Evolutionary conservation across 2,113 vertebrate species (phyloP).

Genomic region (Acanthisitta chloris): DNA sequence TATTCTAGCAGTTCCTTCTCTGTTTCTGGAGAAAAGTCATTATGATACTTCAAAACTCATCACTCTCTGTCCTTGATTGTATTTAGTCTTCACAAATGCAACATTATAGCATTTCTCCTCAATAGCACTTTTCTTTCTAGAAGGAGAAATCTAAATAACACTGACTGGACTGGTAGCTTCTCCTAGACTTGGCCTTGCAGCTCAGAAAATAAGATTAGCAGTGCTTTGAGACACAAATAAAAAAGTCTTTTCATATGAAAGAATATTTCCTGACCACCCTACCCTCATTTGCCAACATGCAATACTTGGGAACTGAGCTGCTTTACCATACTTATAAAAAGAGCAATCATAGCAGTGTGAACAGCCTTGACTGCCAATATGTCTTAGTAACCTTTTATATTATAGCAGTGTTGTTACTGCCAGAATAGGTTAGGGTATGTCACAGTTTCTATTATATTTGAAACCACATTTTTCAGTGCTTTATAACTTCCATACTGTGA

Average conservation of each 20-base stretch:
- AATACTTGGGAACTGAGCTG: neutral
- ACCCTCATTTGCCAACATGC: neutral
- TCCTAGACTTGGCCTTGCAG: neutral
- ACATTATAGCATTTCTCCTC: neutral
- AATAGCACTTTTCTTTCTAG: neutral
- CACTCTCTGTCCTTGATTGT: neutral
- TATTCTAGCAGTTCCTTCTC: neutral
- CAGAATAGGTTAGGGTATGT: constrained; percentile 47
- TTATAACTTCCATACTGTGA: constrained; percentile 30
- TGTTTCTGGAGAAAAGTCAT: neutral
- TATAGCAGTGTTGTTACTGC: constrained; percentile 3
- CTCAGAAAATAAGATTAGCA: neutral
- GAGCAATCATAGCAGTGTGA: constrained; percentile 10
- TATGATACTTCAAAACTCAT: neutral
- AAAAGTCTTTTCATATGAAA: neutral
- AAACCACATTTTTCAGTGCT: constrained; percentile 34
- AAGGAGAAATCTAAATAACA: neutral
- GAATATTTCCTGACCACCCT: neutral
- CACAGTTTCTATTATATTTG: constrained; percentile 20
- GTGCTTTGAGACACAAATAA: neutral
- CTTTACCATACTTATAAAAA: neutral
- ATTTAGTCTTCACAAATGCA: neutral
- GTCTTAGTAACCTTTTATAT: constrained; percentile 22
- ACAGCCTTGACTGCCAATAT: constrained; percentile 12
- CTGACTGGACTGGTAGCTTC: neutral